Conservation (phyloP, 2,797 vertebrate species). For the Sebastes goodei region DNA sequence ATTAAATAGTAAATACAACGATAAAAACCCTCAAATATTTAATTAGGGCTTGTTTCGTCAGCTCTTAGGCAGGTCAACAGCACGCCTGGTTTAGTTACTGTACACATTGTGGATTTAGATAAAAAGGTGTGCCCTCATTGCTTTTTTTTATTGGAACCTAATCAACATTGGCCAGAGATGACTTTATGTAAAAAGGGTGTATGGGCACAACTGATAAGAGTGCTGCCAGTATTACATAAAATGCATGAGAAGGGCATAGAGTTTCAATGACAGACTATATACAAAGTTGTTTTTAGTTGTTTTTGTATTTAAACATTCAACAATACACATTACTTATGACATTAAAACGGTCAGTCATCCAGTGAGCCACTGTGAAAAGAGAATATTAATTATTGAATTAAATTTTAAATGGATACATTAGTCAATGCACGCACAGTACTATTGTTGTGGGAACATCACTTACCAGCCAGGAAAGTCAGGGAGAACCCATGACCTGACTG, state of each 20-base stretch:
- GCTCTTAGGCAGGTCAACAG: conserved; percentile 15
- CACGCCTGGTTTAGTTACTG: not conserved
- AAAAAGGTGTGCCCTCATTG: conserved; percentile 29
- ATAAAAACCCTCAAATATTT: conserved; percentile 51
- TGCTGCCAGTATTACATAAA: not conserved
- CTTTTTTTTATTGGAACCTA: not conserved
- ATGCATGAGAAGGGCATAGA: not conserved
- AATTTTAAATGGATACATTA: not conserved
- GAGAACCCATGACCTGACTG: conserved; percentile 27
- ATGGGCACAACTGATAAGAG: not conserved
- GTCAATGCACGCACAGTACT: not conserved
- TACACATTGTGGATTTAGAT: conserved; percentile 19
- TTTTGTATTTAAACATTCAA: conserved; percentile 15
- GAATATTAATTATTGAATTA: not conserved
- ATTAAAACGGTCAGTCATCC: not conserved
- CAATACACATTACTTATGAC: not conserved
- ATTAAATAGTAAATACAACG: not conserved
- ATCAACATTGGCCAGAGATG: not conserved
- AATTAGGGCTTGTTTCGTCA: not conserved
- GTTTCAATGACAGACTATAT: not conserved
- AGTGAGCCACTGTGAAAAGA: conserved; percentile 19
- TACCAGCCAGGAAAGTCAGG: conserved; percentile 26
- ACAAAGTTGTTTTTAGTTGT: not conserved
- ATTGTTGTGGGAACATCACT: not conserved
- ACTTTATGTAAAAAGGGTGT: conserved; percentile 12